Percentiles rank a stretch among this genome's conserved stretches.
phyloP scores from a whole-genome alignment of 2,797 vertebrate species.

The Fistularia tabacaria region DNA sequence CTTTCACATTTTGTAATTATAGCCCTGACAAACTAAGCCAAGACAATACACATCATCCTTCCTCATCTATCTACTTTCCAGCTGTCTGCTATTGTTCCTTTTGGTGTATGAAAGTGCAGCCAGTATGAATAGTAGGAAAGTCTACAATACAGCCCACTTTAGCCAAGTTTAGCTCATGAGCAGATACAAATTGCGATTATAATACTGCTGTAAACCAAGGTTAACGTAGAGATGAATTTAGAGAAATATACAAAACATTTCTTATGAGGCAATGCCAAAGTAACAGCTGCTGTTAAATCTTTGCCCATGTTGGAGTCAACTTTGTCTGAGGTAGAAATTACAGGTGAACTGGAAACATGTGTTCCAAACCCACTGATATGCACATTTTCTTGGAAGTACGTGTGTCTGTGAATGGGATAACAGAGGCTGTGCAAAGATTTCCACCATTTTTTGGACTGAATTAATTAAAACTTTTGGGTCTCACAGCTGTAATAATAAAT shows the following conservation, averaged over 20 bases:
- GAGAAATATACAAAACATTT: no score
- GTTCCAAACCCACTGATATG: not conserved
- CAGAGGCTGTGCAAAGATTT: no score
- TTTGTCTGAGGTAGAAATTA: constrained; percentile 4
- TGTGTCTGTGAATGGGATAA: not conserved
- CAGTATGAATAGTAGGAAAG: not conserved
- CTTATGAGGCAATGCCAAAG: no score
- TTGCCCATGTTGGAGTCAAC: not conserved
- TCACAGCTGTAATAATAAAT: not conserved
- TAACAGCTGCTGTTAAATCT: no score
- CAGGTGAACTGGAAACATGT: constrained; percentile 9
- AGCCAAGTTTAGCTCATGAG: no score
- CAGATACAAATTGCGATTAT: no score
- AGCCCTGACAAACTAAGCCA: not conserved
- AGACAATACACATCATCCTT: not conserved
- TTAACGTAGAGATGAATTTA: no score
- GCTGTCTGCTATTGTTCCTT: not conserved
- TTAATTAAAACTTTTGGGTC: not conserved
- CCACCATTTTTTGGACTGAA: not conserved
- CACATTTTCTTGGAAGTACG: not conserved
- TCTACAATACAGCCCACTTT: no score
- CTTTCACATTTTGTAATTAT: not conserved
- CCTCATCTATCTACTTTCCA: not conserved
- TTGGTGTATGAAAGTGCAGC: not conserved
- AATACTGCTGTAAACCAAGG: no score